These are phyloP conservation scores for Zaprionus gabonicus DNA, from an alignment of 1,140 invertebrate genomes.

Conservation along the genomic window DNA sequence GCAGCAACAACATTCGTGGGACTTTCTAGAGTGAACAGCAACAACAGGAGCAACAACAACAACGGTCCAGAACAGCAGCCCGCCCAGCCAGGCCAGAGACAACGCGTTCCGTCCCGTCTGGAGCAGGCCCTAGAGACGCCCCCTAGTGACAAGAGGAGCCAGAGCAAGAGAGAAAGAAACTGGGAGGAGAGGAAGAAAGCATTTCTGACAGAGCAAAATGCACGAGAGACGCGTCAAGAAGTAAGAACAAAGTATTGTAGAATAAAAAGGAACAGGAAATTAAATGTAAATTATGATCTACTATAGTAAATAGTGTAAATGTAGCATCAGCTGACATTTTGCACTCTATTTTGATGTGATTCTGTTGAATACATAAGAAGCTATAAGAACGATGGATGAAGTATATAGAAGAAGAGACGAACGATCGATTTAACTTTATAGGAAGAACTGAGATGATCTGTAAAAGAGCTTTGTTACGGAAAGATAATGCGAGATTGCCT, in stretches of 20 bases:
- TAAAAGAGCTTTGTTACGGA: no score
- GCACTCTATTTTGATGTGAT: no score
- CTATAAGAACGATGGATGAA: no score
- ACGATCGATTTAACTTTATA: no score
- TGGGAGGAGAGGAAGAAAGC: not conserved
- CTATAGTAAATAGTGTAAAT: no score
- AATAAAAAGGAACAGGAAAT: not conserved
- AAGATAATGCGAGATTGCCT: no score
- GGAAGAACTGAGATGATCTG: no score
- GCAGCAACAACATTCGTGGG: slow-evolving; percentile 24
- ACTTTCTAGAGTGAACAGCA: slow-evolving; percentile 62
- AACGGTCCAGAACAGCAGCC: slow-evolving; percentile 1
- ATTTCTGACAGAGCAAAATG: slow-evolving; percentile 41
- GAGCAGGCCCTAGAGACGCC: not conserved
- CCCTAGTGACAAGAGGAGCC: slow-evolving; percentile 27
- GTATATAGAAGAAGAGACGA: no score
- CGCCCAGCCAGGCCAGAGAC: slow-evolving; percentile 31
- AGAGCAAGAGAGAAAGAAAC: slow-evolving; percentile 5
- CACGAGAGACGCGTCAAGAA: slow-evolving; percentile 83
- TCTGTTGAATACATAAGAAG: no score
- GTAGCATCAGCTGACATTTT: no score
- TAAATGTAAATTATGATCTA: not conserved
- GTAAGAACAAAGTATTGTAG: slow-evolving; percentile 49
- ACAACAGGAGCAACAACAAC: slow-evolving; percentile 2
- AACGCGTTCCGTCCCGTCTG: slow-evolving; percentile 25